These are phyloP conservation scores for Peromyscus leucopus DNA, from an alignment of 2,113 vertebrate species.

Conservation along the genomic window DNA sequence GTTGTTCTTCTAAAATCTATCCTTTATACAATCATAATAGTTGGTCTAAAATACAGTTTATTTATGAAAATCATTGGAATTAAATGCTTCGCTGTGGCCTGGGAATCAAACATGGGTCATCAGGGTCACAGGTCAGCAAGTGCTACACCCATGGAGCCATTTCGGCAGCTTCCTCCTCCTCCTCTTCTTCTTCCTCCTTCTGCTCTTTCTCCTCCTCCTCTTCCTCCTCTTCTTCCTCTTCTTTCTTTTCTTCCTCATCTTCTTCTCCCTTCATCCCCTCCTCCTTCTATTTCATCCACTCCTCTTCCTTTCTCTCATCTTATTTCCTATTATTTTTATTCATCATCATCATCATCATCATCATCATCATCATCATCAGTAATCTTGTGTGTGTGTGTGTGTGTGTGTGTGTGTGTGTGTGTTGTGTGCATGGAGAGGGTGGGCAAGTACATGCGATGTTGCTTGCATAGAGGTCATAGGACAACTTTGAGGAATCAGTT, in stretches of 20 bases:
- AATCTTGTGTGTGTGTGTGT: no score
- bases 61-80: neutral
- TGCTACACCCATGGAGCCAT: neutral
- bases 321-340: neutral
- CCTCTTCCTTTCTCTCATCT: neutral
- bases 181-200: neutral
- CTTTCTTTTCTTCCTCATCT: neutral
- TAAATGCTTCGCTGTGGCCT: neutral
- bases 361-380: no score
- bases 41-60: neutral
- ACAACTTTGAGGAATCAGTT: neutral
- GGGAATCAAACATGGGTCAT: neutral
- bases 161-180: neutral
- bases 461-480: neutral
- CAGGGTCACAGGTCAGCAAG: no score
- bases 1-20: neutral
- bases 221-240: neutral
- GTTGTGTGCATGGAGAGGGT: neutral
- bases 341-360: no score
- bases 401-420: neutral
- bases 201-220: no score
- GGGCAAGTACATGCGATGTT: neutral
- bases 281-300: no score
- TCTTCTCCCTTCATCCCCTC: neutral
- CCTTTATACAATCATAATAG: neutral